phyloP scores from a whole-genome alignment of 2,888 invertebrate genomes.

The Temnothorax rugatulus region DNA sequence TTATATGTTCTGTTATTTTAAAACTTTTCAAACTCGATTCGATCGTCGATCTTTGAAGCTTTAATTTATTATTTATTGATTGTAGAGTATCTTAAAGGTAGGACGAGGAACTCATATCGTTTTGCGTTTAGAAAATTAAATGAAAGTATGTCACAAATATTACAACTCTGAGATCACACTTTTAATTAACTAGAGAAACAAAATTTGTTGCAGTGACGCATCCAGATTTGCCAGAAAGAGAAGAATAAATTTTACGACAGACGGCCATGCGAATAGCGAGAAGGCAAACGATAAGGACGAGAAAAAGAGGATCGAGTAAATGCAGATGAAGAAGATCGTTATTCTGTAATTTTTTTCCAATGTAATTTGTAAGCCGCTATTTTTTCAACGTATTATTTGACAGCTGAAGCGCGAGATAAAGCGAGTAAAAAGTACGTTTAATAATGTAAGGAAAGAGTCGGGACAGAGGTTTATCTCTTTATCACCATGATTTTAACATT shows the following conservation, averaged over 20 bases:
- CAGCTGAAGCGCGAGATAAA: constrained; percentile 6
- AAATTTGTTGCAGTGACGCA: constrained; percentile 34
- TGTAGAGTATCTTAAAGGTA: not conserved
- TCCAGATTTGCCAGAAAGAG: not conserved
- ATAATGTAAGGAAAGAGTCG: constrained; percentile 4
- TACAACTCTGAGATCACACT: not conserved
- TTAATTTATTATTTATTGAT: constrained; percentile 7
- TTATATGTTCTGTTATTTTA: not conserved
- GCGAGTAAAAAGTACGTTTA: not conserved
- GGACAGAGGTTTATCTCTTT: not conserved
- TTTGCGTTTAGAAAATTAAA: not conserved
- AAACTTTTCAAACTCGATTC: not conserved
- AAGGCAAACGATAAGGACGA: constrained; percentile 15
- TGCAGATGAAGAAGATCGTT: constrained; percentile 3
- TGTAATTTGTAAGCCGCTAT: not conserved
- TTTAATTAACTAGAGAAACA: constrained; percentile 18
- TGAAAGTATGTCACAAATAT: not conserved
- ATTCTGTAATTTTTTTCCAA: constrained; percentile 14
- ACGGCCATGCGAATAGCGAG: constrained; percentile 15
- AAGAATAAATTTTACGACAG: constrained; percentile 22
- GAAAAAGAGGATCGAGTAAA: constrained; percentile 14
- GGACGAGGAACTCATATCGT: not conserved
- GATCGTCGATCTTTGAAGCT: not conserved
- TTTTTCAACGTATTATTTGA: constrained; percentile 15
- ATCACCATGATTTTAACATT: not conserved